Evolutionary conservation across 2,797 vertebrate genomes (phyloP).

Genomic region (Enteromius radiatus): DNA sequence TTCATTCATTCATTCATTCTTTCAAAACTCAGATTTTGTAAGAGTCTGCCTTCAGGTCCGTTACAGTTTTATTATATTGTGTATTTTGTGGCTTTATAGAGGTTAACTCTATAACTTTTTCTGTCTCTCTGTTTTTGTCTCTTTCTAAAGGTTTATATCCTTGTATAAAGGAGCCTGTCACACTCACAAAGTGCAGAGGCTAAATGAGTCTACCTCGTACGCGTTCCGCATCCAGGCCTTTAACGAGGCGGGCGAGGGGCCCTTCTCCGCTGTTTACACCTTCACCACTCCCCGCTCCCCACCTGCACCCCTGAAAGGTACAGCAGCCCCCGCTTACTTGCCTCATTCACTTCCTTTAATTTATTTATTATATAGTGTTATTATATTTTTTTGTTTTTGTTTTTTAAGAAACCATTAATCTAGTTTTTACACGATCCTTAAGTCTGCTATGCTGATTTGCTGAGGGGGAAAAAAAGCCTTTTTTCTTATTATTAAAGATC

Average conservation of each 20-base stretch:
- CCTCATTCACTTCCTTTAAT: too few relatives aligned
- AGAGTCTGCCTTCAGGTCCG: not conserved
- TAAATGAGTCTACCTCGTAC: constrained; percentile 96
- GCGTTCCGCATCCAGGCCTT: constrained; percentile 97
- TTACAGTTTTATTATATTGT: not conserved
- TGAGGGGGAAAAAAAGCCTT: not conserved
- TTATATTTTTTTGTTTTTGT: too few relatives aligned
- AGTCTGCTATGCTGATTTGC: not conserved
- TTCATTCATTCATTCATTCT: too few relatives aligned
- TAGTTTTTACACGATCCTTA: not conserved
- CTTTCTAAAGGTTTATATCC: constrained; percentile 86
- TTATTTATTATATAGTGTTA: not conserved
- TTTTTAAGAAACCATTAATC: too few relatives aligned
- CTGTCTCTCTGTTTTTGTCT: constrained; percentile 17
- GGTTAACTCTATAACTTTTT: not conserved
- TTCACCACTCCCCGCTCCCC: constrained; percentile 95
- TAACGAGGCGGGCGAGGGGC: constrained; percentile 97
- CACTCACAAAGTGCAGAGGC: constrained; percentile 98
- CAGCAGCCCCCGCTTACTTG: not conserved
- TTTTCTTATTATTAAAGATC: not conserved
- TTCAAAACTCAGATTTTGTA: not conserved
- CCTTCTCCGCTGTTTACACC: constrained; percentile 92
- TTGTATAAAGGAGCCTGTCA: constrained; percentile 97
- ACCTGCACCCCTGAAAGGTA: constrained; percentile 94
- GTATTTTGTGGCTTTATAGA: not conserved